These are phyloP conservation scores for Chloropsis hardwickii DNA, from an alignment of 2,113 vertebrate species.

Conservation along the genomic window DNA sequence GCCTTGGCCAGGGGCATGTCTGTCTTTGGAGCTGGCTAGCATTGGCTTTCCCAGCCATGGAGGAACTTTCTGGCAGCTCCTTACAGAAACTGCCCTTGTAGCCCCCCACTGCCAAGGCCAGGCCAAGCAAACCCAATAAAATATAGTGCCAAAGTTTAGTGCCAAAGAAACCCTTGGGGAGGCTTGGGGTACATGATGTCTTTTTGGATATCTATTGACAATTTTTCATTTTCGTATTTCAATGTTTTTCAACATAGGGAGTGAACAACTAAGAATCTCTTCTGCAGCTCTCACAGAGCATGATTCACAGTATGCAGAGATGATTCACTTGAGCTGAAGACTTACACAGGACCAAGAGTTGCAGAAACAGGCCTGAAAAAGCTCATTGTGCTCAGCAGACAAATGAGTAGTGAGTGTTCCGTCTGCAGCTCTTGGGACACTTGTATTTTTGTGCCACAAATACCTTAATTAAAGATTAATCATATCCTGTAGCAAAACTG, in stretches of 20 bases:
- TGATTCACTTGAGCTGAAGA: slow-evolving; percentile 9
- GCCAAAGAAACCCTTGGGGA: background rate
- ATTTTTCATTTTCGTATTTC: background rate
- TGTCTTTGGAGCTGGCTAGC: background rate
- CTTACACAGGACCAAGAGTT: background rate
- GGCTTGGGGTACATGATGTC: background rate
- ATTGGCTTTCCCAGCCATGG: background rate
- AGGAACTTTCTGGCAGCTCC: background rate
- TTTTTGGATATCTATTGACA: background rate
- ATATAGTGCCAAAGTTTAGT: no score
- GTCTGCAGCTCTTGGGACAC: background rate
- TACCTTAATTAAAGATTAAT: slow-evolving; percentile 29
- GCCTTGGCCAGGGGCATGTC: background rate
- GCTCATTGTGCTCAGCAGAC: background rate
- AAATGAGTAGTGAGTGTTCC: background rate
- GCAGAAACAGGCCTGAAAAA: background rate
- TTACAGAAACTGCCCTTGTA: background rate
- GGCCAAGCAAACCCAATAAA: background rate
- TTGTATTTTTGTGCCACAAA: slow-evolving; percentile 4
- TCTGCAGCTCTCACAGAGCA: background rate
- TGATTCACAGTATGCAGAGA: background rate
- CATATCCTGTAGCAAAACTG: background rate
- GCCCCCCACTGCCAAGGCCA: background rate
- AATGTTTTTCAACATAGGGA: background rate
- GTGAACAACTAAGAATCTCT: background rate